Conservation (phyloP, 1,140 invertebrate genomes). For the Zaprionus ornatus region DNA sequence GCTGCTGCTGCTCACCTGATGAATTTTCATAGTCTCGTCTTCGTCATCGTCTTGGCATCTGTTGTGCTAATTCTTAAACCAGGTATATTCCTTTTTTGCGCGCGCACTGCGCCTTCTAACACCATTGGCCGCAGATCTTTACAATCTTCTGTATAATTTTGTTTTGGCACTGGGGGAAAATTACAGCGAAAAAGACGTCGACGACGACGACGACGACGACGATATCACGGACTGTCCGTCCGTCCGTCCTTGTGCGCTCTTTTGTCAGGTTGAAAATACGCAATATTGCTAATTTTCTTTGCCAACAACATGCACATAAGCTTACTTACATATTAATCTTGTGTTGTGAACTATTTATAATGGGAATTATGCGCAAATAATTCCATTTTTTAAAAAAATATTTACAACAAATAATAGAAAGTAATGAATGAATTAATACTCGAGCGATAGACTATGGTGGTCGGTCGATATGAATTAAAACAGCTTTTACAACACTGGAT, state of each 20-base stretch:
- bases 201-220: conserved; percentile 13
- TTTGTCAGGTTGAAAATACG: conserved; percentile 31
- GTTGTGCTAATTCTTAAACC: conserved; percentile 15
- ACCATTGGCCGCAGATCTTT: background rate
- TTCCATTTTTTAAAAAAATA: conserved; percentile 57
- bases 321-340: conserved; percentile 12
- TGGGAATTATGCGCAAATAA: conserved; percentile 25
- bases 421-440: conserved; percentile 57
- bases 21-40: conserved; percentile 47
- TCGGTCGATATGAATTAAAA: conserved; percentile 1
- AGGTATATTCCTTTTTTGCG: conserved; percentile 15
- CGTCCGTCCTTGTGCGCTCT: conserved; percentile 42
- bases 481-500: conserved; percentile 18
- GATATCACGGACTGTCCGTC: background rate
- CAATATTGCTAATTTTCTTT: conserved; percentile 3
- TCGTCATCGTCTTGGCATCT: conserved; percentile 43
- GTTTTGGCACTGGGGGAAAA: conserved; percentile 67
- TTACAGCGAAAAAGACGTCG: conserved; percentile 48
- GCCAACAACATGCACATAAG: conserved; percentile 7
- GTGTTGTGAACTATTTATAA: conserved; percentile 39
- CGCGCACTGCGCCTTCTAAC: conserved; percentile 9
- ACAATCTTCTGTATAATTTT: conserved; percentile 7
- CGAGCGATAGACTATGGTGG: conserved; percentile 41
- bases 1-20: conserved; percentile 65
- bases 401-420: conserved; percentile 78